Percentiles rank a stretch among this genome's conserved stretches.
Conservation (phyloP, 2,888 invertebrate genomes). For the Ectropis crepuscularia region DNA sequence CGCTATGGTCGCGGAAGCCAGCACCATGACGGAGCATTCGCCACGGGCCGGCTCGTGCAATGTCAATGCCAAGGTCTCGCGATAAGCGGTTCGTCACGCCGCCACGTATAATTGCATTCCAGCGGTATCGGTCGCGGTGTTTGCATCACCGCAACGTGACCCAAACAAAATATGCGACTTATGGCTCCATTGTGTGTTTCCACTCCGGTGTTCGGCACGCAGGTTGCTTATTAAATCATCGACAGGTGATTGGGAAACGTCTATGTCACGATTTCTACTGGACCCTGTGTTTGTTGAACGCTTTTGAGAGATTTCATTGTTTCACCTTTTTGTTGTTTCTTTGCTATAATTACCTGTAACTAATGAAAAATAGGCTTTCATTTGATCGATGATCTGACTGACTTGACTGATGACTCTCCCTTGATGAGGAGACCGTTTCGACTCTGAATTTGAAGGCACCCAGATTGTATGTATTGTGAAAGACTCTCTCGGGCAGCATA, state of each 20-base stretch:
- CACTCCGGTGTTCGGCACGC: constrained; percentile 46
- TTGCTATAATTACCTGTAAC: no score
- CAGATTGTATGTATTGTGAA: no score
- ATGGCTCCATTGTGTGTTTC: constrained; percentile 34
- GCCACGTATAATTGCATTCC: constrained; percentile 79
- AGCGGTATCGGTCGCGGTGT: constrained; percentile 59
- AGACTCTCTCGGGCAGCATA: no score
- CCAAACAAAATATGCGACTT: constrained; percentile 52
- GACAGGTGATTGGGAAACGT: constrained; percentile 23
- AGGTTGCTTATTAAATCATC: constrained; percentile 40
- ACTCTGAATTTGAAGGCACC: no score
- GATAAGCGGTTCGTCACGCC: constrained; percentile 75
- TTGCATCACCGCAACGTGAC: constrained; percentile 75
- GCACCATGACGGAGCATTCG: constrained; percentile 39
- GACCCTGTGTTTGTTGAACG: not conserved
- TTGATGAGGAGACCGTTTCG: no score
- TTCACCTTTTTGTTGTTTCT: no score
- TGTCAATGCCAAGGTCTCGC: constrained; percentile 78
- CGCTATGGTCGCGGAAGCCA: constrained; percentile 29
- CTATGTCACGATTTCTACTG: constrained; percentile 6
- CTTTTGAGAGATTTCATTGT: no score
- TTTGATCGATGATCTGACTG: no score
- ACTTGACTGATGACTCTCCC: no score
- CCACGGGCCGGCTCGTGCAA: constrained; percentile 48
- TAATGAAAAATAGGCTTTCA: no score